A percentile compares a stretch with the other conserved stretches of the same genome.
phyloP scores from a whole-genome alignment of 1,140 invertebrate genomes.

The Eumaeus atala region DNA sequence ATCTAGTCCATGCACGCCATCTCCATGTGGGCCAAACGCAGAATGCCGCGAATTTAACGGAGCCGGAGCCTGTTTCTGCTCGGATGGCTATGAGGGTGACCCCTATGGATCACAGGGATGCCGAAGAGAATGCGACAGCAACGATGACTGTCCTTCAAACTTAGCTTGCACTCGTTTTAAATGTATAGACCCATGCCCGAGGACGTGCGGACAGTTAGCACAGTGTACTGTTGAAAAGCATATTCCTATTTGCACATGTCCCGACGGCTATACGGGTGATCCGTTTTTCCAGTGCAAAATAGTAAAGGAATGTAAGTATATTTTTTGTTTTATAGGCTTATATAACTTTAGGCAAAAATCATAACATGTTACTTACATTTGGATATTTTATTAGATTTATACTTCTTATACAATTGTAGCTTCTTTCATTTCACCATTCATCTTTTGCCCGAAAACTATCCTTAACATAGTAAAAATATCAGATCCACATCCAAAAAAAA shows the following conservation, averaged over 20 bases:
- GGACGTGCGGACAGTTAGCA: slow-evolving; percentile 82
- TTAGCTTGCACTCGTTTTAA: slow-evolving; percentile 84
- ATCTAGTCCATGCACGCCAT: slow-evolving; percentile 78
- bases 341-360: background rate
- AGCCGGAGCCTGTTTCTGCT: slow-evolving; percentile 81
- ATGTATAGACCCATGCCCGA: slow-evolving; percentile 85
- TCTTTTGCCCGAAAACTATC: too few species aligned
- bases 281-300: slow-evolving; percentile 85
- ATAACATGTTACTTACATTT: slow-evolving; percentile 1
- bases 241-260: slow-evolving; percentile 85
- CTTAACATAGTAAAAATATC: too few species aligned
- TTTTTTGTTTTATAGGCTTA: slow-evolving; percentile 1
- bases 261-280: slow-evolving; percentile 83
- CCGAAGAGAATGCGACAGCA: slow-evolving; percentile 84
- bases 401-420: too few species aligned
- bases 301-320: slow-evolving; percentile 69
- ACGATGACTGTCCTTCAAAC: slow-evolving; percentile 81
- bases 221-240: slow-evolving; percentile 84
- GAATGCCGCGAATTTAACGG: slow-evolving; percentile 80
- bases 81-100: slow-evolving; percentile 81
- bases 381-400: slow-evolving; percentile 6
- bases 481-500: too few species aligned
- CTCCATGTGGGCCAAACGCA: slow-evolving; percentile 82
- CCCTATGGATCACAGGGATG: slow-evolving; percentile 80
- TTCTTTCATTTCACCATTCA: too few species aligned